Evolutionary conservation across 1,140 invertebrate species (phyloP).

Genomic region (Lepidurus apus): DNA sequence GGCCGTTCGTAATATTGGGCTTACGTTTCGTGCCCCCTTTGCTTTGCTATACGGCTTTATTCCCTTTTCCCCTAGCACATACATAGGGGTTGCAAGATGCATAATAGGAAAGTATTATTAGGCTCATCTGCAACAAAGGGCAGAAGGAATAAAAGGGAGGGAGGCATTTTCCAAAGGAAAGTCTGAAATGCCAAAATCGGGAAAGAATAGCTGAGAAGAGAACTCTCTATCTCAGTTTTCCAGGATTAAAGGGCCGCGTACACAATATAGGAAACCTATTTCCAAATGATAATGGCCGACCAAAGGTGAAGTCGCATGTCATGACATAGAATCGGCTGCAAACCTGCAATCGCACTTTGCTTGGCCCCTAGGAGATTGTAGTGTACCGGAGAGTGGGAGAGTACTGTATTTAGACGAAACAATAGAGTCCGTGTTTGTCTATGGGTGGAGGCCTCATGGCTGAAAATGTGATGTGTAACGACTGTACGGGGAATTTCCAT

Average conservation of each 20-base stretch:
- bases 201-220: not conserved
- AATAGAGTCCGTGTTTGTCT: not conserved
- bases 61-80: not conserved
- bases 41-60: not conserved
- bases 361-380: not conserved
- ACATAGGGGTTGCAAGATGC: not conserved
- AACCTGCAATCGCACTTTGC: not conserved
- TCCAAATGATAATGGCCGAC: not conserved
- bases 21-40: not conserved
- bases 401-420: not conserved
- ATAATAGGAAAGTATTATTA: not conserved
- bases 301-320: not conserved
- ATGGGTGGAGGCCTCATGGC: not conserved
- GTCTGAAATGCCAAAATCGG: not conserved
- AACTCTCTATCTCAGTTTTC: no score
- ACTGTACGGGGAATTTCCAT: not conserved
- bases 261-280: no score
- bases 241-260: no score
- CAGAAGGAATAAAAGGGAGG: not conserved
- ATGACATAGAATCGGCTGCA: not conserved
- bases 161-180: not conserved
- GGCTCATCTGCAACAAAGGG: constrained; percentile 1
- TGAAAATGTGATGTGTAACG: not conserved
- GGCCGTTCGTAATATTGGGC: not conserved
- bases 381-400: not conserved